These are phyloP conservation scores for Tetrao urogallus DNA, from an alignment of 2,113 vertebrate species.

Conservation along the genomic window DNA sequence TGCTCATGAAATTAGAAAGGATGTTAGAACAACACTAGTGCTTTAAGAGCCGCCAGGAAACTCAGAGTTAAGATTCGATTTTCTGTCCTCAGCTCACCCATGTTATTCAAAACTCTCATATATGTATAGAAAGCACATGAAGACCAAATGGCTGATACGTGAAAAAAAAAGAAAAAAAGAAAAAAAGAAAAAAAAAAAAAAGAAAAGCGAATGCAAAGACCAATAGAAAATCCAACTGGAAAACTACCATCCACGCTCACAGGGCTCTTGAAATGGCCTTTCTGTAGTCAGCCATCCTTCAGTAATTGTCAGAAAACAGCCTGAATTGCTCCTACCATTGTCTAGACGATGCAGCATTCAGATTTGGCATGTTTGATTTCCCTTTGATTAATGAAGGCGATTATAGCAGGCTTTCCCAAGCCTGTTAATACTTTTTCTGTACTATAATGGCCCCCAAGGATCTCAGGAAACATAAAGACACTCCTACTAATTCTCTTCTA, in stretches of 20 bases:
- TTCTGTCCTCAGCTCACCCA: constrained; percentile 36
- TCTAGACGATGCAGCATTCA: background rate
- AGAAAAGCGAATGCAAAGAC: background rate
- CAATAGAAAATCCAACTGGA: background rate
- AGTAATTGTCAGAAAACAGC: background rate
- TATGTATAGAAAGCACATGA: background rate
- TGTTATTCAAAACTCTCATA: background rate
- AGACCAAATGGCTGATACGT: background rate
- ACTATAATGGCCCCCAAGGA: constrained; percentile 33
- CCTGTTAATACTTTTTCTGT: constrained; percentile 30
- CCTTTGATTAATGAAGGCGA: background rate
- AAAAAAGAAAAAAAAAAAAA: background rate
- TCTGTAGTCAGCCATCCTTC: background rate
- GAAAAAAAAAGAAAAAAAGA: background rate
- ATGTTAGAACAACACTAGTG: constrained; percentile 54
- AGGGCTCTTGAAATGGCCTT: background rate
- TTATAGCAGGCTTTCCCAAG: constrained; percentile 44
- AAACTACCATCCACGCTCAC: background rate
- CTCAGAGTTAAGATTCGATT: constrained; percentile 4
- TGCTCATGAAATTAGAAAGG: constrained; percentile 58
- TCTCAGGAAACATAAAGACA: background rate
- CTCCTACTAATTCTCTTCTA: background rate
- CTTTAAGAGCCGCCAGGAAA: constrained; percentile 46
- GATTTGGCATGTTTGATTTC: constrained; percentile 1
- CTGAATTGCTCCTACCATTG: background rate